Evolutionary conservation across 2,113 vertebrate species (phyloP), one percentile per base, ranked within the genome.

Genomic region (Poecilia latipinna): DNA sequence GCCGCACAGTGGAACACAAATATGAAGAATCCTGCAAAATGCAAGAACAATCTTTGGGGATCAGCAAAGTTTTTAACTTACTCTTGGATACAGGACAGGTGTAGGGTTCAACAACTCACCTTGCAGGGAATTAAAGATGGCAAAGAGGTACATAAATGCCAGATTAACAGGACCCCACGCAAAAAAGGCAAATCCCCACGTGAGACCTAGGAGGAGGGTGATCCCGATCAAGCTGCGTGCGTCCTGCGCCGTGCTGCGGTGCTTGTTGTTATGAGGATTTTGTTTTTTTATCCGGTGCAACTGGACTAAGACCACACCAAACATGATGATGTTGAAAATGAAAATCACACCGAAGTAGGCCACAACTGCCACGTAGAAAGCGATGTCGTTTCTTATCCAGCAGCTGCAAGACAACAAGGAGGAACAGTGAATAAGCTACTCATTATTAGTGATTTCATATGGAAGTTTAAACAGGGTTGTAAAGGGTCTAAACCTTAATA

Each of bases 141-240:
- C 91, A 74, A 99, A 99, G 73, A 98, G 96, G 91, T 97, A 99
- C 94, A 96, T 97, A 87, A 99, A 98, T 0, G 95, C 64, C 63
- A 96, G 89, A 81, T 96, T 97, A 44, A 97, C 90, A 1, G 95
- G 94, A 2, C 94, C 96, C 95, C 96, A 97, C 24, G 97, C 96
- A 68, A 99, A 98, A 88, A 99, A 98, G 35, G 96, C 97, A 70
- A 99, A 96, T 24, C 97, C 97, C 98, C 98, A 99, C 11, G 97
- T 96, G 89, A 99, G 97, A 76, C 98, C 98, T 72, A 99, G 89
- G 28, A 99, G 94, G 79, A 98, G 86, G 0, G 96, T 97, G 65
- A 99, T 95, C 33, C 97, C 97, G 0, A 91, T 84, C 72, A 98
- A 93, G 26, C 97, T 98, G 74, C 96, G 94, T 31, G 95, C 76